Base-by-base conservation (phyloP, 2,797 vertebrate species). In the Yasuhikotakia modesta region DNA sequence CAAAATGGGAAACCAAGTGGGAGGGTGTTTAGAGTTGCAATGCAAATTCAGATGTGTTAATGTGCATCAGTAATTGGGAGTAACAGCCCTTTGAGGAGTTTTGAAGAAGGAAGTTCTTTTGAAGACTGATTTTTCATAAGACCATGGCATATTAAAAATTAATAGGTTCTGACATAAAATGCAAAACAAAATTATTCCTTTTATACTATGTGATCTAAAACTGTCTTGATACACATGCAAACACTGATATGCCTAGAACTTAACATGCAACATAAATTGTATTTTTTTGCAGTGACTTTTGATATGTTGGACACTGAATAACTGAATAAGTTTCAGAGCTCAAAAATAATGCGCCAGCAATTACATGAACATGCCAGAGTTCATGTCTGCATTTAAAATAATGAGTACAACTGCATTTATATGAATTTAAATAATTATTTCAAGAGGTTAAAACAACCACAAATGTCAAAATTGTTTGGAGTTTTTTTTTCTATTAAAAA, bases 51-150 rank as follows among this genome's bases (percentile, higher is more conserved):
- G 65, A 70, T 61, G 30, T 74, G 24, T 53, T 61, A 43, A 71
- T 65, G 65, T 61, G 53, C 45, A 60, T 77, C 81, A 14, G 43
- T 66, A 77, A 70, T 63, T 70, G 77, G 58, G 66, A 75, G 53
- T 77, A 66, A 19, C 57, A 16, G 52, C 43, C 48, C 19, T 73
- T 16, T 78, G 46, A 66, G 14, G 16, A 66, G 32, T 27, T 55
- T 32, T 71, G 17, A 57, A 64, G 43, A 35, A 43, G 53, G 63
- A 24, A 66, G 16, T 39, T 58, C 1, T 76, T 39, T 71, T 81
- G 78, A 43, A 89, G 73, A 81, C 88, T 83, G 82, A 88, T 90
- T 91, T 90, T 89, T 85, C 88, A 81, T 82, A 57, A 19, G 55
- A 78, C 57, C 19, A n/a, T 43, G 70, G 58, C 39, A 43, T 63